These are phyloP conservation scores for Ricordea florida DNA, from an alignment of 92 coral and sea anemone genomes.

Conservation along the genomic window DNA sequence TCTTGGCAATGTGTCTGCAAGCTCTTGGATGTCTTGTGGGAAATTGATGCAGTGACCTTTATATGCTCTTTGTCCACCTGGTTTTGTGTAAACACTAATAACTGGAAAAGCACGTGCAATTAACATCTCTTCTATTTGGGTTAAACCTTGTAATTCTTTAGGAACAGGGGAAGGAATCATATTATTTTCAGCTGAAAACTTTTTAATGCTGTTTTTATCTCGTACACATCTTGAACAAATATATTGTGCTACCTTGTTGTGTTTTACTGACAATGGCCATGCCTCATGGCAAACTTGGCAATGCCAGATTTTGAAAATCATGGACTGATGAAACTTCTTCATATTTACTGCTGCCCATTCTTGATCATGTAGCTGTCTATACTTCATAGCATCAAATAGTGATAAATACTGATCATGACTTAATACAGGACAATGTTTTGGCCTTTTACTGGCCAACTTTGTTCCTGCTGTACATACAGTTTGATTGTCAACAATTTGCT, in stretches of 20 bases:
- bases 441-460: not conserved
- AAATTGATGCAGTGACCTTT: constrained; percentile 67
- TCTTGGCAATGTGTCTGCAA: constrained; percentile 54
- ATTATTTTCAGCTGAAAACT: constrained; percentile 66
- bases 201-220: constrained; percentile 54
- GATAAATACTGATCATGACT: not conserved
- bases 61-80: constrained; percentile 75
- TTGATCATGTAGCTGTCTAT: constrained; percentile 1
- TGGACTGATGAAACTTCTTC: constrained; percentile 25
- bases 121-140: constrained; percentile 81
- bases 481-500: not conserved
- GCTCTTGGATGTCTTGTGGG: constrained; percentile 46
- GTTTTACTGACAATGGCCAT: constrained; percentile 53
- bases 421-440: not conserved
- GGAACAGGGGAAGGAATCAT: constrained; percentile 76
- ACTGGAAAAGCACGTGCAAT: constrained; percentile 78
- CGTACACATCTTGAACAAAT: constrained; percentile 61
- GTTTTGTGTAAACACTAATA: constrained; percentile 69
- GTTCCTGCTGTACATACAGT: not conserved
- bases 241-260: constrained; percentile 29
- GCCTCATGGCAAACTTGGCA: constrained; percentile 49
- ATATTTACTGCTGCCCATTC: constrained; percentile 1
- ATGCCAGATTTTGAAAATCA: constrained; percentile 18
- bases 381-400: not conserved
- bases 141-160: constrained; percentile 66